phyloP scores from a whole-genome alignment of 2,113 vertebrate species.

The Sceloporus undulatus region DNA sequence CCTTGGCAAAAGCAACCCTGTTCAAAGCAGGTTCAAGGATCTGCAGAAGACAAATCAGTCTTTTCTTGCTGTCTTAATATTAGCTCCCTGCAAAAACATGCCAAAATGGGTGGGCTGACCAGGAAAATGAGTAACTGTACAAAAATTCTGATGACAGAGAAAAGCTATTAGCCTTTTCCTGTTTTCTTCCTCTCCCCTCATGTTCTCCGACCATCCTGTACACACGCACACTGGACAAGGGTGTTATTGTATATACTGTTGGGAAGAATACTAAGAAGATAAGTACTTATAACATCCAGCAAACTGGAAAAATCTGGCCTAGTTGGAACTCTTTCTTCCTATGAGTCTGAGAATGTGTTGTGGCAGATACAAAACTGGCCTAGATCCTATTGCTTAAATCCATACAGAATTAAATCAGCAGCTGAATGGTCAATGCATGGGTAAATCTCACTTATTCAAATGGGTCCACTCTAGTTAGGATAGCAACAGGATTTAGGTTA shows the following conservation, averaged over 20 bases:
- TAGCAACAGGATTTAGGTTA: too few species aligned
- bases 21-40: background rate
- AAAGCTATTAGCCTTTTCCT: background rate
- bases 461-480: too few species aligned
- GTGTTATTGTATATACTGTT: background rate
- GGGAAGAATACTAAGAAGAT: background rate
- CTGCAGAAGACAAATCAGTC: background rate
- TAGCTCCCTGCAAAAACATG: background rate
- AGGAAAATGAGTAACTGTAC: slow-evolving; percentile 6
- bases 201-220: background rate
- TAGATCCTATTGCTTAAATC: too few species aligned
- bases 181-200: background rate
- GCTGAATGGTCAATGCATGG: too few species aligned
- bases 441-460: too few species aligned
- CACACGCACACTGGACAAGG: background rate
- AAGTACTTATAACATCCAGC: background rate
- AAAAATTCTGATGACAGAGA: background rate
- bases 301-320: background rate
- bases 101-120: background rate
- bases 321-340: background rate
- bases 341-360: background rate
- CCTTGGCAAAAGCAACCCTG: background rate
- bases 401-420: too few species aligned
- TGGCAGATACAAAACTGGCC: too few species aligned
- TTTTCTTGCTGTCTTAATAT: background rate